These are phyloP conservation scores for Lepisosteus oculatus DNA, from an alignment of 2,113 vertebrate species.

Conservation along the genomic window DNA sequence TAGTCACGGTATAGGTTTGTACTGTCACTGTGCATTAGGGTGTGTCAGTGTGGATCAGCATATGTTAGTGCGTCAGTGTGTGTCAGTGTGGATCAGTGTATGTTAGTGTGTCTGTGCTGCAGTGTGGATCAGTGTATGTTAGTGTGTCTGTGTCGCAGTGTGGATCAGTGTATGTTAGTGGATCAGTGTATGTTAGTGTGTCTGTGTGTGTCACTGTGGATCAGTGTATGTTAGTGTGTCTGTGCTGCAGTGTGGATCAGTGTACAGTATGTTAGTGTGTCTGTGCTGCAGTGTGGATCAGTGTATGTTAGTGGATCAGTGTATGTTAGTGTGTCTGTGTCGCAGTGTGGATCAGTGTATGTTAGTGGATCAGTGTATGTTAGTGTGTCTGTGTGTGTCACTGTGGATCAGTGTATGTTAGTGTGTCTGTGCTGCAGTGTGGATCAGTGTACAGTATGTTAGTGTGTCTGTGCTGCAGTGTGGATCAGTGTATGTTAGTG, in stretches of 20 bases:
- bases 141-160: background rate
- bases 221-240: background rate
- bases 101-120: background rate
- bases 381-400: no score
- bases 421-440: slow-evolving; percentile 42
- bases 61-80: background rate
- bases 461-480: background rate
- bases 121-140: background rate
- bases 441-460: slow-evolving; percentile 48
- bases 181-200: background rate
- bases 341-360: background rate
- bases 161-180: background rate
- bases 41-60: background rate
- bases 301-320: background rate
- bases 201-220: background rate
- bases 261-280: background rate
- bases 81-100: background rate
- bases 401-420: background rate
- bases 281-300: background rate
- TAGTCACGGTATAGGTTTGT: background rate
- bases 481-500: background rate
- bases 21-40: background rate
- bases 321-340: background rate
- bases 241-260: slow-evolving; percentile 58
- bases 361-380: no score